Base-by-base conservation (phyloP, 2,888 invertebrate species). In the Drymonia ruficornis region DNA sequence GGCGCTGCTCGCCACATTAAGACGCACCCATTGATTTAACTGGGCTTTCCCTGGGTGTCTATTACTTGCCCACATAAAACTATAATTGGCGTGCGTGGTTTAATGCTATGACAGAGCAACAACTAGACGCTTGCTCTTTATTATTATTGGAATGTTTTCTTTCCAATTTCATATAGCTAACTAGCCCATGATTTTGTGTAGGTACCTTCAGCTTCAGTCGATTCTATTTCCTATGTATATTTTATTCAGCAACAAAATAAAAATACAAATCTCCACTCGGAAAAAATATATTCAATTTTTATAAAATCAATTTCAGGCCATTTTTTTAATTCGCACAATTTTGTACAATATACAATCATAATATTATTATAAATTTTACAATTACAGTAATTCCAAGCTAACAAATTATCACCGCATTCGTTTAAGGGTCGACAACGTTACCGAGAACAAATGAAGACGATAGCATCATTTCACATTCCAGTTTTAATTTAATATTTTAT, bases 251-350 rank as follows among this genome's bases (percentile, higher is more conserved):
- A 48, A 45, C 47, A 59, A 50, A 78, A 74, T 77, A 69, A 85
- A 80, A 84, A 81, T 76, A 72, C 86, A 80, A 72, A 70, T 69
- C 58, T 88, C 89, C 91, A 90, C 86, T 90, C 87, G 91, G 92
- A 91, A 91, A 85, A 91, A 84, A 91, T 90, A 89, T 91, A 88
- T 91, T 91, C 87, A 89, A 89, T 91, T 91, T 88, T 89, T 90
- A 90, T 87, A 91, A 92, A 92, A 91, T 90, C 91, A 91, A 87
- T 90, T 82, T 89, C 86, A 91, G 92, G 89, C 92, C 87, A 85
- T 86, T 86, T 83, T 83, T 81, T 83, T 78, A 82, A 86, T 86
- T 89, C 86, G 89, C 89, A 89, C 85, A 87, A 84, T 84, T 88
- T 89, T 90, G 86, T 91, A 91, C 89, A 91, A 84, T 86, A 84